Conservation (phyloP, 2,888 invertebrate species). For the Orthosia cruda region DNA sequence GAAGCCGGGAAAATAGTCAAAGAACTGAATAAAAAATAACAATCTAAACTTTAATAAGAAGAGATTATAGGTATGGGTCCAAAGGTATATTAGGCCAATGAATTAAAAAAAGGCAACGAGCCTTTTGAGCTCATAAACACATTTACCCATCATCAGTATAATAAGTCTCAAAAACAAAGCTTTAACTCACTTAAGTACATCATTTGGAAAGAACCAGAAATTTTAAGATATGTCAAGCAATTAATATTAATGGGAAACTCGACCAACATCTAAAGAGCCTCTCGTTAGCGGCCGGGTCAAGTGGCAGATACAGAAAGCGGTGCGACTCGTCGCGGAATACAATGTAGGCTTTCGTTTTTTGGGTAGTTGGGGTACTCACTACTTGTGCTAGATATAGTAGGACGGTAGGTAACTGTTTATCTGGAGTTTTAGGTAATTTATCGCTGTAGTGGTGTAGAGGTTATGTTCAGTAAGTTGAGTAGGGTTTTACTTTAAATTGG, state of each 20-base stretch:
- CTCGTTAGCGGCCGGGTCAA: constrained; percentile 60
- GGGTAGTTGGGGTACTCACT: constrained; percentile 6
- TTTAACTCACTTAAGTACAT: constrained; percentile 6
- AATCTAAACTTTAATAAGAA: too few species aligned
- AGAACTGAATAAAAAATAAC: too few species aligned
- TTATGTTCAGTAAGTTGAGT: too few species aligned
- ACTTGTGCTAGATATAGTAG: constrained; percentile 7
- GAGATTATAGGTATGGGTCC: too few species aligned
- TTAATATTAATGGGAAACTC: constrained; percentile 49
- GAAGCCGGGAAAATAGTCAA: too few species aligned
- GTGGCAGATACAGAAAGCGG: constrained; percentile 35
- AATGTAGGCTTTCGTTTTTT: constrained; percentile 32
- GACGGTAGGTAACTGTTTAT: background rate
- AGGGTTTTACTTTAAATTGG: background rate
- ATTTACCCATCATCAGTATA: background rate
- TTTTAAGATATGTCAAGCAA: constrained; percentile 37
- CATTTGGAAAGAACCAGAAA: constrained; percentile 3
- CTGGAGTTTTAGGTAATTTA: constrained; percentile 1
- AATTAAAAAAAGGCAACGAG: too few species aligned
- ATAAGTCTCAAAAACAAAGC: background rate
- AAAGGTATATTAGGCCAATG: too few species aligned
- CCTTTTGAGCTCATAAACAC: too few species aligned
- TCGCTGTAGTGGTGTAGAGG: background rate
- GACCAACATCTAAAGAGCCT: constrained; percentile 51
- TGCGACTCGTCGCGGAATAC: constrained; percentile 6